A percentile compares a stretch with the other conserved stretches of the same genome.
Evolutionary conservation across 53 echinoderm and acorn worm species (phyloP).

Genomic region (Crossaster papposus): DNA sequence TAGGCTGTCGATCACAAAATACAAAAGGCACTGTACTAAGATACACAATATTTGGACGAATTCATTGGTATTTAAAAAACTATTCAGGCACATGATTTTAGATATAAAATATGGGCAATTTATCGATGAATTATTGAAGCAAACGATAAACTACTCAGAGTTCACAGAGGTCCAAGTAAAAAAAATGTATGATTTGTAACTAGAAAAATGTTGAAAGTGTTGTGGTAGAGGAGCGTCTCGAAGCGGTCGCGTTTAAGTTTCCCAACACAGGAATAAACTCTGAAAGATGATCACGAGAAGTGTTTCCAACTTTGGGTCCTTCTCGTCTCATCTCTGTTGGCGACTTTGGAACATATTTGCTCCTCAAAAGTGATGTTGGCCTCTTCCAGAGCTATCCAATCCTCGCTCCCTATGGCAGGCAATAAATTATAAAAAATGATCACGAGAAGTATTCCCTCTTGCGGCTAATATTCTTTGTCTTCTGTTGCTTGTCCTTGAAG

Average conservation of each 20-base stretch:
- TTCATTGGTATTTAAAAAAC: background rate
- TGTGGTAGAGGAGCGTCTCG: background rate
- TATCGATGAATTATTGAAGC: background rate
- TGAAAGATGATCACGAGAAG: constrained; percentile 2
- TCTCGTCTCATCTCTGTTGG: constrained; percentile 29
- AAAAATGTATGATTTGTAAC: background rate
- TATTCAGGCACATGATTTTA: background rate
- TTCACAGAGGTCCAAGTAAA: background rate
- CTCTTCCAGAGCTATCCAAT: constrained; percentile 29
- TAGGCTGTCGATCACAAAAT: background rate
- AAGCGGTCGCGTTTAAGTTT: background rate
- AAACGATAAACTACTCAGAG: background rate
- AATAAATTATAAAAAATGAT: background rate
- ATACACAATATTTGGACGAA: background rate
- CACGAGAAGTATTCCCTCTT: constrained; percentile 32
- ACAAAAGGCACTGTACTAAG: background rate
- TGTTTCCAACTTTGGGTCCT: constrained; percentile 4
- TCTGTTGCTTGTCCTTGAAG: constrained; percentile 77
- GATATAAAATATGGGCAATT: background rate
- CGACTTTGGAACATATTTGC: constrained; percentile 69
- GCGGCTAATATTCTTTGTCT: constrained; percentile 20
- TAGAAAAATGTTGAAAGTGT: constrained; percentile 64
- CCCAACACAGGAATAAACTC: background rate
- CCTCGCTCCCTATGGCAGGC: background rate
- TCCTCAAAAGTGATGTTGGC: constrained; percentile 85